Base-by-base conservation (phyloP, 2,113 vertebrate species). In the Cheilinus undulatus region DNA sequence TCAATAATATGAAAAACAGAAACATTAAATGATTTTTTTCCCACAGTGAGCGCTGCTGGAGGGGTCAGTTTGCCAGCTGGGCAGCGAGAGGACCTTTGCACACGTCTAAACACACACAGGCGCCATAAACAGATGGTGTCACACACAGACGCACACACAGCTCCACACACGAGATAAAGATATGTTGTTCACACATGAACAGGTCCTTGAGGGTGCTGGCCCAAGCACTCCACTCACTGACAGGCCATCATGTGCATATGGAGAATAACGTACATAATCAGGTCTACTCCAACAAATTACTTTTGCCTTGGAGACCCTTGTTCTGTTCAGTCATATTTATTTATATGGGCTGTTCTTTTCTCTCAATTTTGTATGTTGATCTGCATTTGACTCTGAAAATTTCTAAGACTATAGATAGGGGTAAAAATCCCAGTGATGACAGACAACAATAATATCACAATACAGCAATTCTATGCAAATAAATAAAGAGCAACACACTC, bases 51-150 rank as follows among this genome's bases (percentile, higher is more conserved):
- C 64, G 26, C 48, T 62, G 51, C 62, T 74, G 43, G 42, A 77
- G 61, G 70, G 73, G 71, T 76, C 69, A 69, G 45, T 61, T 67
- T 71, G 60, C 63, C 74, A 89, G 81, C 76, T 83, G 65, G 76
- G 65, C 69, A 40, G 64, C 14, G n/a, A 72, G 63, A 71, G 63
- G 79, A 86, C 82, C 80, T 86, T 87, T 84, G 74, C 73, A 86
- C 83, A 80, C 9, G 53, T 71, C 68, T 81, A 76, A 79, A 76
- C 54, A 86, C 83, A 85, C 76, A 78, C 28, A 56, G 50, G 53
- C 69, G n/a, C 53, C 64, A 60, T 43, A 60, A 56, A 70, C 43
- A 62, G 65, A 68, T 68, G 65, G 65, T 57, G 42, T 19, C 51
- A 72, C 52, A 61, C 67, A 56, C 62, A 59, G 7, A 32, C n/a